phyloP scores from a whole-genome alignment of 2,888 invertebrate species.

The Cosmia pyralina region DNA sequence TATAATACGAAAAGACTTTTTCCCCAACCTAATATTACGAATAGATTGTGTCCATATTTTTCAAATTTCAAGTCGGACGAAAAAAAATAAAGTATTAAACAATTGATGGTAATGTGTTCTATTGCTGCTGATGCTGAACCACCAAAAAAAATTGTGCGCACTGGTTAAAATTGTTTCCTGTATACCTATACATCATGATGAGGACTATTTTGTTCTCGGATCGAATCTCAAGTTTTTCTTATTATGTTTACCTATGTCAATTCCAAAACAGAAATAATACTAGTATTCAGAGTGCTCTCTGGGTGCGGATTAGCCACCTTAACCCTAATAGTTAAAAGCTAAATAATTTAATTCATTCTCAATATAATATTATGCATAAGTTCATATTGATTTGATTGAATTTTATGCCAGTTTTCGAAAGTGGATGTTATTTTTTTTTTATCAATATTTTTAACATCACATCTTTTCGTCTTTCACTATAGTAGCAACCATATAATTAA shows the following conservation, averaged over 20 bases:
- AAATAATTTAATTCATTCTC: too few relatives aligned
- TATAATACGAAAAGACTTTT: too few relatives aligned
- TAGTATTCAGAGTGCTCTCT: neutral
- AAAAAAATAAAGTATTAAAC: too few relatives aligned
- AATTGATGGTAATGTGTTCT: too few relatives aligned
- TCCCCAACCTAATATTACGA: too few relatives aligned
- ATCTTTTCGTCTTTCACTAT: neutral
- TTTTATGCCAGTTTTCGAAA: neutral
- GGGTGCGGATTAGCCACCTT: neutral
- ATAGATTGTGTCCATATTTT: too few relatives aligned
- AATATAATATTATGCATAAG: constrained; percentile 17
- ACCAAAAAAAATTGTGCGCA: too few relatives aligned
- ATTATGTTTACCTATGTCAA: constrained; percentile 1
- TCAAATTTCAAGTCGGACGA: too few relatives aligned
- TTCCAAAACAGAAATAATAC: constrained; percentile 10
- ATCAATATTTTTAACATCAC: constrained; percentile 1
- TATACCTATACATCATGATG: neutral
- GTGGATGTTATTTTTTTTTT: neutral
- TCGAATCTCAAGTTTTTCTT: constrained; percentile 1
- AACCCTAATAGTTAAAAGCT: constrained; percentile 12
- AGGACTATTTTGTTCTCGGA: neutral
- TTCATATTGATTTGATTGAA: constrained; percentile 6
- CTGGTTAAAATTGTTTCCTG: too few relatives aligned
- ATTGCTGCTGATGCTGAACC: too few relatives aligned
- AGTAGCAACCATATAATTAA: constrained; percentile 8